Evolutionary conservation across 2,797 vertebrate genomes (phyloP), one percentile per base, ranked within the genome.

Genomic region (Channallabes apus): DNA sequence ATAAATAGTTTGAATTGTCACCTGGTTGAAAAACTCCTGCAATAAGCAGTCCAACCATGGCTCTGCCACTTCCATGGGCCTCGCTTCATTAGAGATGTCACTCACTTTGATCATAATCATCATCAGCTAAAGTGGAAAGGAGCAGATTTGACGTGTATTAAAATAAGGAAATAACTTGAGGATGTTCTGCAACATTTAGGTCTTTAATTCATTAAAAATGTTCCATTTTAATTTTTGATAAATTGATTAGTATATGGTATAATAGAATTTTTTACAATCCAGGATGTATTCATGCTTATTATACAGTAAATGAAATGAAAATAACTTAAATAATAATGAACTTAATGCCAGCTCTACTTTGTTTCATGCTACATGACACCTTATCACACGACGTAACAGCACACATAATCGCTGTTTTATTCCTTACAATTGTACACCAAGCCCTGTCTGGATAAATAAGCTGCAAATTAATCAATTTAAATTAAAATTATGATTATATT

Each of bases 21-120:
- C 95, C 94, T 96, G 95, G 88, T 95, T 96, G 89, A 94, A 96
- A 87, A 96, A 96, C 78, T 96, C 95, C 91, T 95, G 94, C 59
- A 96, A 90, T 1, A 96, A 93, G 87, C 95, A 96, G 87, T 96
- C 95, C 86, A 96, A 46, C 95, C 95, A 96, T 68, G 95, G 95
- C 86, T 96, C 95, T 0, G 95, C 95, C 64, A 96, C 95, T 65
- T 96, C 94, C 95, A 94, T 94, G 83, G 95, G 95, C 77, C 95
- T 91, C 0, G 95, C 95, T 88, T 96, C 94, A 0, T 96, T 96
- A 83, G 95, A 96, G 64, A 96, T 96, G 89, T 96, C 94, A 9
- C 95, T 95, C 18, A 95, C 95, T 92, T 96, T 96, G 90, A 96
- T 96, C 88, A 95, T 92, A 82, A 96, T 93, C 93, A 94, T 96